Percentiles rank a stretch among this genome's conserved stretches.
These are phyloP conservation scores for Tetramorium simillimum DNA, from an alignment of 1,140 invertebrate species.

Conservation along the genomic window DNA sequence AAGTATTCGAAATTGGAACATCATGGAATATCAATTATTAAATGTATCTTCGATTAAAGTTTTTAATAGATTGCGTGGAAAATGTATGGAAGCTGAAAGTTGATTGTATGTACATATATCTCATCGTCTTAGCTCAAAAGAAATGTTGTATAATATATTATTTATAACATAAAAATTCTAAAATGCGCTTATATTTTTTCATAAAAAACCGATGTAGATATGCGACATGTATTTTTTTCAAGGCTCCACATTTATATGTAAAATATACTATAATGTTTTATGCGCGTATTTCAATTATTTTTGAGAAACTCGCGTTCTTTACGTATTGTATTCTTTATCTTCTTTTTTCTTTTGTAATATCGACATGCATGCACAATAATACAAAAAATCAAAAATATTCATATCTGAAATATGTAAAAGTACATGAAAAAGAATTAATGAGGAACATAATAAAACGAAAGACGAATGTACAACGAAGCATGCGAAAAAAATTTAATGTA, in stretches of 20 bases:
- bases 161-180: neutral
- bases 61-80: neutral
- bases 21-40: too few relatives aligned
- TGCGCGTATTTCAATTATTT: neutral
- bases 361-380: neutral
- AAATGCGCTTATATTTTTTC: neutral
- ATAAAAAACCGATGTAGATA: neutral
- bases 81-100: neutral
- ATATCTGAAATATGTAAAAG: neutral
- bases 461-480: neutral
- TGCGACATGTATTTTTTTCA: neutral
- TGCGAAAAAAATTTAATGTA: neutral
- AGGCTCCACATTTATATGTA: neutral
- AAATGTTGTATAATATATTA: neutral
- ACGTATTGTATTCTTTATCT: neutral
- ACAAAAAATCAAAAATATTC: neutral
- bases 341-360: neutral
- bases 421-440: neutral
- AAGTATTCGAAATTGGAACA: too few relatives aligned
- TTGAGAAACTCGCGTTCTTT: neutral
- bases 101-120: neutral
- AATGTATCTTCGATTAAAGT: neutral
- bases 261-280: constrained; percentile 11
- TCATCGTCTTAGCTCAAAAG: neutral
- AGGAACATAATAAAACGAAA: neutral